Conservation (phyloP, 2,113 vertebrate genomes). For the Camelus dromedarius region DNA sequence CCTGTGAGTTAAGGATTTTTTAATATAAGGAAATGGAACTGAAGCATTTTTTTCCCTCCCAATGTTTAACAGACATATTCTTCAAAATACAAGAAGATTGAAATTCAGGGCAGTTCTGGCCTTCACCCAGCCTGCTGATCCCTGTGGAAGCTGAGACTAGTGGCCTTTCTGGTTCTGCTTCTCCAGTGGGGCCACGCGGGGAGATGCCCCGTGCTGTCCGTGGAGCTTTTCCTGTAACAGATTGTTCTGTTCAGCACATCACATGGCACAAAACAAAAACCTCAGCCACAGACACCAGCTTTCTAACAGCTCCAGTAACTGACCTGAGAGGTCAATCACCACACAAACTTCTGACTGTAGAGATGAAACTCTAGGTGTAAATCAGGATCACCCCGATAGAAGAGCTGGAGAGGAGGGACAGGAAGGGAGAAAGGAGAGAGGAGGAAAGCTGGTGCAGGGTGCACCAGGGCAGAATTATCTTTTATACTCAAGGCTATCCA, state of each 20-base stretch:
- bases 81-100: constrained; percentile 1
- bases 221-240: neutral
- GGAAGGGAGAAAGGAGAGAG: neutral
- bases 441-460: neutral
- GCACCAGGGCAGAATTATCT: neutral
- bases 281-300: neutral
- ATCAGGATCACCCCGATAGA: neutral
- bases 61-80: neutral
- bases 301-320: neutral
- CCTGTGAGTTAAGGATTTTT: neutral
- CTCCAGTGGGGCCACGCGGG: neutral
- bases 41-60: neutral
- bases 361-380: neutral
- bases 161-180: neutral
- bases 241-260: neutral
- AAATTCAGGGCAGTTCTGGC: constrained; percentile 9
- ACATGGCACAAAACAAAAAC: neutral
- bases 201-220: neutral
- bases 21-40: neutral
- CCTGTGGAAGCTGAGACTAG: neutral
- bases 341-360: neutral
- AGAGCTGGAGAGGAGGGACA: neutral
- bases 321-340: neutral
- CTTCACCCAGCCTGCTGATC: neutral
- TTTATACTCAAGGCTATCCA: neutral